Conservation (phyloP, 2,888 invertebrate genomes). For the Euplexia lucipara region DNA sequence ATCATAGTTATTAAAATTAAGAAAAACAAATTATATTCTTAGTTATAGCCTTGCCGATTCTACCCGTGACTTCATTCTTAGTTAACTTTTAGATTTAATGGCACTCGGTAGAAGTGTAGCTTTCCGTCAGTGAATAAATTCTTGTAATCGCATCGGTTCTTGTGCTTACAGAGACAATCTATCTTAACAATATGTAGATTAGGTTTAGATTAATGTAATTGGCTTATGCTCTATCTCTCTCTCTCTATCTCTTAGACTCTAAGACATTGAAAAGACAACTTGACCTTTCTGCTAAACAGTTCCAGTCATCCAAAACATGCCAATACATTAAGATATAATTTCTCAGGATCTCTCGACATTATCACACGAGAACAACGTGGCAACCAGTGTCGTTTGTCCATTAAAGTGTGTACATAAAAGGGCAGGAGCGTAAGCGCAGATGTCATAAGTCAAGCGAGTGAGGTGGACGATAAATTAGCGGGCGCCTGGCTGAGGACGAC, state of each 20-base stretch:
- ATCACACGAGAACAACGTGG: conserved; percentile 42
- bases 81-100: too few relatives aligned
- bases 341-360: conserved; percentile 25
- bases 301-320: not conserved
- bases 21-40: not conserved
- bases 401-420: conserved; percentile 70
- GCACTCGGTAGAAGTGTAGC: too few relatives aligned
- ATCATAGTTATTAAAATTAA: not conserved
- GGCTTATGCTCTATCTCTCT: too few relatives aligned
- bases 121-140: too few relatives aligned
- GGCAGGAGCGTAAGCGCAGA: conserved; percentile 59
- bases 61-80: too few relatives aligned
- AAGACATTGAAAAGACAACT: not conserved
- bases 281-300: not conserved
- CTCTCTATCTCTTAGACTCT: too few relatives aligned
- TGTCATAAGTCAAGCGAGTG: conserved; percentile 63
- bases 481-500: conserved; percentile 47
- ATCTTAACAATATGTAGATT: too few relatives aligned
- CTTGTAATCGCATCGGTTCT: too few relatives aligned
- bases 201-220: too few relatives aligned
- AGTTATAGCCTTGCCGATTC: too few relatives aligned
- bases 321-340: conserved; percentile 23
- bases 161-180: too few relatives aligned
- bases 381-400: conserved; percentile 56
- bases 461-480: conserved; percentile 63